Evolutionary conservation across 1,140 invertebrate genomes (phyloP).

Genomic region (Listronotus bonariensis): DNA sequence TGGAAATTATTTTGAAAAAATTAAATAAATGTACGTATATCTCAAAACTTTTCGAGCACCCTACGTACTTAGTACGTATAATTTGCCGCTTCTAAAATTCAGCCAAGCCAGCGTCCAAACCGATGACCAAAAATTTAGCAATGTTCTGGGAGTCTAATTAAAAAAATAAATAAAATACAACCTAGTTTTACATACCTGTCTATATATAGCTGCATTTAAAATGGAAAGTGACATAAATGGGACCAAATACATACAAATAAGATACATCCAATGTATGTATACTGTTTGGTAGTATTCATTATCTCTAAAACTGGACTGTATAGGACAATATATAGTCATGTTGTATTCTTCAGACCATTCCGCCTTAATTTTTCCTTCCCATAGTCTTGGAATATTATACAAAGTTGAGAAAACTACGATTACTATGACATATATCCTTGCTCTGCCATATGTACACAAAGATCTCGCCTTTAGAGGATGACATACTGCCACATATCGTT

Average conservation of each 20-base stretch:
- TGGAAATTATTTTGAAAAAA: too few species aligned
- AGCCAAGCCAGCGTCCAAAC: too few species aligned
- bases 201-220: constrained; percentile 89
- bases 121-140: too few species aligned
- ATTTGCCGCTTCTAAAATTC: too few species aligned
- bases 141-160: too few species aligned
- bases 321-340: constrained; percentile 72
- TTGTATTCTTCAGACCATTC: constrained; percentile 61
- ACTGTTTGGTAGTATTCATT: constrained; percentile 78
- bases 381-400: constrained; percentile 86
- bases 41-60: too few species aligned
- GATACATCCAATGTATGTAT: constrained; percentile 92
- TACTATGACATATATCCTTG: constrained; percentile 81
- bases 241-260: constrained; percentile 89
- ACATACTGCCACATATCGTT: constrained; percentile 90
- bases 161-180: too few species aligned
- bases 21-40: too few species aligned
- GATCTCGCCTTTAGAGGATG: constrained; percentile 86
- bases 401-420: constrained; percentile 81
- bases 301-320: constrained; percentile 70
- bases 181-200: constrained; percentile 63
- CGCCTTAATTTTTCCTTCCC: constrained; percentile 64
- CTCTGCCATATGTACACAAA: constrained; percentile 88
- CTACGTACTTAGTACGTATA: too few species aligned
- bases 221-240: constrained; percentile 84